phyloP scores from a whole-genome alignment of 2,797 vertebrate genomes.

The Monodelphis domestica region DNA sequence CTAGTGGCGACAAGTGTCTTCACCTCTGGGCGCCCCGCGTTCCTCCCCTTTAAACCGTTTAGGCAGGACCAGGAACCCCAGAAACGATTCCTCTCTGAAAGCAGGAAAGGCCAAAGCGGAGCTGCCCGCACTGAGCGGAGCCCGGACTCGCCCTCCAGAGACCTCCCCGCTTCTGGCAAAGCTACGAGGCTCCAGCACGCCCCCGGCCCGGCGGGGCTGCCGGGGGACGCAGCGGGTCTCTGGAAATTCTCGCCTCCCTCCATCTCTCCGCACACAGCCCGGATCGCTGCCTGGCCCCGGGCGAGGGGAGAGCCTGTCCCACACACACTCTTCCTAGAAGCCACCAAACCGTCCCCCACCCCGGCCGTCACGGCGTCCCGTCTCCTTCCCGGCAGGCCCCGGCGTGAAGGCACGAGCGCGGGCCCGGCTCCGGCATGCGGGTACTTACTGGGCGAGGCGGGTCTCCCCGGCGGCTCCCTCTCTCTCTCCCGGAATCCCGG shows the following conservation, averaged over 20 bases:
- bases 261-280: conserved; percentile 10
- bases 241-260: conserved; percentile 32
- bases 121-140: too few species aligned
- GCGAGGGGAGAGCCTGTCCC: not conserved
- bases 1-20: too few species aligned
- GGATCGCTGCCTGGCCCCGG: conserved; percentile 33
- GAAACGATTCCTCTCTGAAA: too few species aligned
- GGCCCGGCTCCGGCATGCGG: conserved; percentile 60
- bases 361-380: not conserved
- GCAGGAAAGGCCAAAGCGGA: too few species aligned
- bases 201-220: too few species aligned
- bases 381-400: conserved; percentile 44
- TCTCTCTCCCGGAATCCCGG: conserved; percentile 66
- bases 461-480: conserved; percentile 52
- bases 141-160: too few species aligned
- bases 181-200: too few species aligned
- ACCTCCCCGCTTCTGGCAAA: too few species aligned
- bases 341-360: conserved; percentile 14
- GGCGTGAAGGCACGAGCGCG: not conserved
- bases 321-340: not conserved
- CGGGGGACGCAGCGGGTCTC: too few species aligned
- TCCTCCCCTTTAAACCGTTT: not conserved
- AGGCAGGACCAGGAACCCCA: too few species aligned
- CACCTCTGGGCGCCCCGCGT: not conserved
- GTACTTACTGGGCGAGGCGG: conserved; percentile 81